Conservation (phyloP, 1,140 invertebrate genomes). For the Nasonia giraulti region DNA sequence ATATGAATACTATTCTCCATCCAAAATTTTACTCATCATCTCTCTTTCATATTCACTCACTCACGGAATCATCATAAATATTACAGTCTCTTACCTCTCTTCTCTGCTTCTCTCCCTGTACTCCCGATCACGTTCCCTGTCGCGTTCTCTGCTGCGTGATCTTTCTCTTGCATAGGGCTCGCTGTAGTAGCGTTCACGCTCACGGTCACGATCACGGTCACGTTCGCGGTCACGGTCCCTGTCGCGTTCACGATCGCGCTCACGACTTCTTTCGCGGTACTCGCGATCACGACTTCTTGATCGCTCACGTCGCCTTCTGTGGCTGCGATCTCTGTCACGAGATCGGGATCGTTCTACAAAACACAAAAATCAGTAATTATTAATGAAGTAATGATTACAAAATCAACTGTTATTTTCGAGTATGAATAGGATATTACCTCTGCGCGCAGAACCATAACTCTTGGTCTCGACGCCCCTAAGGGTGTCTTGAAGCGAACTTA, state of each 20-base stretch:
- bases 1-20: background rate
- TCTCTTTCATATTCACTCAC: background rate
- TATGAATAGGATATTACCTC: constrained; percentile 67
- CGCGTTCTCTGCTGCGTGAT: constrained; percentile 83
- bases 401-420: background rate
- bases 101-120: constrained; percentile 81
- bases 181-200: constrained; percentile 71
- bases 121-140: constrained; percentile 81
- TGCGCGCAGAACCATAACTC: constrained; percentile 87
- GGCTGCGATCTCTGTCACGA: constrained; percentile 84
- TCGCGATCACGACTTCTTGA: constrained; percentile 88
- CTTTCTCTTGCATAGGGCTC: constrained; percentile 73
- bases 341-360: constrained; percentile 82
- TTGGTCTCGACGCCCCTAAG: constrained; percentile 97
- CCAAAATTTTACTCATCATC: background rate
- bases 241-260: constrained; percentile 78
- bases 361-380: constrained; percentile 36
- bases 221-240: constrained; percentile 79
- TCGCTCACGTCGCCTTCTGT: constrained; percentile 82
- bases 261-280: constrained; percentile 82
- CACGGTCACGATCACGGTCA: constrained; percentile 78
- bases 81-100: constrained; percentile 78
- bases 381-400: background rate
- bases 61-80: background rate
- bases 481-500: constrained; percentile 97